Evolutionary conservation across 2,888 invertebrate genomes (phyloP).

Genomic region (Stomorhina lunata): DNA sequence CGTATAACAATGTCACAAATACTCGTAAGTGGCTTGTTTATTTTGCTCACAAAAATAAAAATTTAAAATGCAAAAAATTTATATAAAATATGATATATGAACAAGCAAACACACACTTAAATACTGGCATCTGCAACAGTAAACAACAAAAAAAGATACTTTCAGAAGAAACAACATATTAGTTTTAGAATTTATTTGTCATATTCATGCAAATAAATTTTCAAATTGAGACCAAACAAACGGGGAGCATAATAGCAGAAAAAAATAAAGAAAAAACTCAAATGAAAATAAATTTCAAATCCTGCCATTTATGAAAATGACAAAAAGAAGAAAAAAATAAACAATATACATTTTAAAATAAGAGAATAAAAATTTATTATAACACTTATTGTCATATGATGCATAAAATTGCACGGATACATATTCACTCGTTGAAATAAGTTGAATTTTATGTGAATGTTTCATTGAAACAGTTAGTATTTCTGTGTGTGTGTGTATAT

Average conservation of each 20-base stretch:
- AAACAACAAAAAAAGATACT: too few species aligned
- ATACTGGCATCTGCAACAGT: too few species aligned
- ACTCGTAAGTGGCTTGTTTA: slow-evolving; percentile 60
- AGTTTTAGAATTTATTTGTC: slow-evolving; percentile 58
- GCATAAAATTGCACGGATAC: slow-evolving; percentile 54
- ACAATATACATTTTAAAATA: background rate
- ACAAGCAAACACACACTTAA: background rate
- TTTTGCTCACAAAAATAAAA: slow-evolving; percentile 25
- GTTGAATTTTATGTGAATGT: too few species aligned
- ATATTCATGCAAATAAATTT: slow-evolving; percentile 13
- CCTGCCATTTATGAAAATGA: slow-evolving; percentile 35
- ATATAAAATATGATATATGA: background rate
- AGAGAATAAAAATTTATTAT: slow-evolving; percentile 44
- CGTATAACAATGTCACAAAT: slow-evolving; percentile 55
- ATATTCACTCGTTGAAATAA: too few species aligned
- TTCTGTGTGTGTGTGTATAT: too few species aligned
- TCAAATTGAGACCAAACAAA: slow-evolving; percentile 2
- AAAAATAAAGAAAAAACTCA: background rate
- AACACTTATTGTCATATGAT: slow-evolving; percentile 56
- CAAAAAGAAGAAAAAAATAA: background rate
- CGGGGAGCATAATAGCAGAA: too few species aligned
- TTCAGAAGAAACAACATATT: slow-evolving; percentile 29
- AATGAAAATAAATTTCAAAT: slow-evolving; percentile 39
- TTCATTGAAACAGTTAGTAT: too few species aligned
- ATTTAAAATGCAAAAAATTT: background rate